Conservation (phyloP, 2,113 vertebrate species). For the Toxotes jaculatrix region DNA sequence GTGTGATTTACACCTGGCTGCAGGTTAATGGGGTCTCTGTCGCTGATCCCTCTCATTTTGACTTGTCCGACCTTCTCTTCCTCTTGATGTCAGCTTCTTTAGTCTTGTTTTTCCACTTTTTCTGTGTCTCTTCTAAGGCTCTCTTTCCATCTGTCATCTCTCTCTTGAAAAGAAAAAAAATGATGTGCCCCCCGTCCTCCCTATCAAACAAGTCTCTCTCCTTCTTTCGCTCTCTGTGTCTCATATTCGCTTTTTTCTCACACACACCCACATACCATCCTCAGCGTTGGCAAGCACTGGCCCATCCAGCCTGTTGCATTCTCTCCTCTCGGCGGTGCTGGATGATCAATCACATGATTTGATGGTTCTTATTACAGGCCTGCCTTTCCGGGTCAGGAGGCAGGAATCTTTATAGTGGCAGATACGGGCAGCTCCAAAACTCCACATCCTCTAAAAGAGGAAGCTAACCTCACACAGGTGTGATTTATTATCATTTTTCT, state of each 20-base stretch:
- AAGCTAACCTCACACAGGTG: conserved; percentile 63
- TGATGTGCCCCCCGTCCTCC: neutral
- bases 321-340: conserved; percentile 48
- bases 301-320: conserved; percentile 77
- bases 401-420: conserved; percentile 73
- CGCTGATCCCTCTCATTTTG: conserved; percentile 44
- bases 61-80: conserved; percentile 50
- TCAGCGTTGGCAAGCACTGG: conserved; percentile 73
- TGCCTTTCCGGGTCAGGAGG: conserved; percentile 72
- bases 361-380: conserved; percentile 80
- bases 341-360: conserved; percentile 79
- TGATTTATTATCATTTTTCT: conserved; percentile 75
- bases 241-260: conserved; percentile 70
- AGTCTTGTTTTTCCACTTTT: conserved; percentile 24
- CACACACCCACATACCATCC: conserved; percentile 82
- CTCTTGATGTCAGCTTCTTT: conserved; percentile 47
- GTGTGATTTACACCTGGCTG: conserved; percentile 62
- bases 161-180: conserved; percentile 21
- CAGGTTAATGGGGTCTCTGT: conserved; percentile 67
- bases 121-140: conserved; percentile 25
- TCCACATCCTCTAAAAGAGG: conserved; percentile 58
- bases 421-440: conserved; percentile 63
- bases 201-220: conserved; percentile 59
- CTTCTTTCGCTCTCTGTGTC: conserved; percentile 46
- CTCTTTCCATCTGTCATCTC: conserved; percentile 67